Percentiles rank a stretch among this genome's conserved stretches.
These are phyloP conservation scores for Lepeophtheirus nordmannii DNA, from an alignment of 2,888 invertebrate genomes.

Conservation along the genomic window DNA sequence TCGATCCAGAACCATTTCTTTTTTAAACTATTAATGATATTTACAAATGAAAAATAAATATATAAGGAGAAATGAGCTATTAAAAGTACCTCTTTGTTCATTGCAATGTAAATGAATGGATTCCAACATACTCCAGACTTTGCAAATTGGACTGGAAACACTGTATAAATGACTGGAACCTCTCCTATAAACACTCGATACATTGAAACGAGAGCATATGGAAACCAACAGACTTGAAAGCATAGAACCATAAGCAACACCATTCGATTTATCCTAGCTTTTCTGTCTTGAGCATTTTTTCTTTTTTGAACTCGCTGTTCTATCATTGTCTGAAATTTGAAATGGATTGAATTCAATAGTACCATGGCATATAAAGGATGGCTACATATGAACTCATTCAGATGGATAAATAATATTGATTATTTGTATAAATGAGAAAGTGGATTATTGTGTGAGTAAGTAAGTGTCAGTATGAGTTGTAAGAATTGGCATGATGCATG, in stretches of 20 bases:
- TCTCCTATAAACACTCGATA: conserved; percentile 6
- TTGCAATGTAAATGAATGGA: conserved; percentile 12
- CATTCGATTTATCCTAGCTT: background rate
- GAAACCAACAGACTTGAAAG: conserved; percentile 14
- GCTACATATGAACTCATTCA: too few species aligned
- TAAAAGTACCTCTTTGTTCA: conserved; percentile 7
- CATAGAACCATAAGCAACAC: conserved; percentile 6
- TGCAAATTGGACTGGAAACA: conserved; percentile 14
- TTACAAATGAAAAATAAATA: background rate
- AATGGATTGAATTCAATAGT: too few species aligned
- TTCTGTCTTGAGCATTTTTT: background rate
- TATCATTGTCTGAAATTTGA: background rate
- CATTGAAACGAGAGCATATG: conserved; percentile 17
- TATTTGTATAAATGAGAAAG: too few species aligned
- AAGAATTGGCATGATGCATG: too few species aligned
- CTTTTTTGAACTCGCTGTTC: background rate
- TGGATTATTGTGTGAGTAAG: too few species aligned
- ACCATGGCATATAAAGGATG: too few species aligned
- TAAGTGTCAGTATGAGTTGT: too few species aligned
- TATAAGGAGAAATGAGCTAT: background rate
- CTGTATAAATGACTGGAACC: background rate
- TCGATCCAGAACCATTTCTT: background rate
- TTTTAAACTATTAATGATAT: background rate
- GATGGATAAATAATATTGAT: too few species aligned
- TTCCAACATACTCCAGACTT: conserved; percentile 15